A percentile compares a stretch with the other conserved stretches of the same genome.
Evolutionary conservation across 2,797 vertebrate genomes (phyloP).

Genomic region (Petrocephalus schoutedeni): DNA sequence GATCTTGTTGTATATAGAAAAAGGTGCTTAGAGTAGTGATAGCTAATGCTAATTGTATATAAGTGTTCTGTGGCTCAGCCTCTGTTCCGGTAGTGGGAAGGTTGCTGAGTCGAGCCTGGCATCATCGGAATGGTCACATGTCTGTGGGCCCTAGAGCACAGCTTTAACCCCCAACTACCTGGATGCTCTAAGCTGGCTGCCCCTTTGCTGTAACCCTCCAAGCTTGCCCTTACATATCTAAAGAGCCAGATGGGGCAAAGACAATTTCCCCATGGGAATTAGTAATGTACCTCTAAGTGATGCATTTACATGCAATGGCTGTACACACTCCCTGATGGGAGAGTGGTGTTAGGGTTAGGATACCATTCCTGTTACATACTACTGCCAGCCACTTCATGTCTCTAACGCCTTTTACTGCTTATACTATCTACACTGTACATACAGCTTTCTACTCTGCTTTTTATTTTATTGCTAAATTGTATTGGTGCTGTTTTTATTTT

Average conservation of each 20-base stretch:
- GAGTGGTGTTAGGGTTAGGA: background rate
- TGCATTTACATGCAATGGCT: background rate
- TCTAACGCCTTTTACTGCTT: background rate
- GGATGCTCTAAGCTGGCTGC: background rate
- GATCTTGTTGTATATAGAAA: background rate
- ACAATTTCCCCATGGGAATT: background rate
- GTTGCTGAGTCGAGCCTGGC: background rate
- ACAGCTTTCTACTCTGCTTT: background rate
- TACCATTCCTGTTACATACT: background rate
- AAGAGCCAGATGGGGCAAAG: background rate
- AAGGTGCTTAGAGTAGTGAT: background rate
- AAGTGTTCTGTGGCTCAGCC: background rate
- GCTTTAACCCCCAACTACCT: background rate
- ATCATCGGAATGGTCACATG: background rate
- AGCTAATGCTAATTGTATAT: background rate
- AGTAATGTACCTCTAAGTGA: background rate
- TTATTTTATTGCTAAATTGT: background rate
- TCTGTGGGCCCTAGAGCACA: background rate
- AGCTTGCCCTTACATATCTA: background rate
- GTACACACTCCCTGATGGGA: background rate
- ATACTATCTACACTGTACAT: background rate
- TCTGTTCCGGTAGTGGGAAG: background rate
- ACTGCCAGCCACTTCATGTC: background rate
- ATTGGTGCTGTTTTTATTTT: background rate
- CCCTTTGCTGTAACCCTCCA: background rate